phyloP scores from a whole-genome alignment of 2,113 vertebrate genomes.

The Colossoma macropomum region DNA sequence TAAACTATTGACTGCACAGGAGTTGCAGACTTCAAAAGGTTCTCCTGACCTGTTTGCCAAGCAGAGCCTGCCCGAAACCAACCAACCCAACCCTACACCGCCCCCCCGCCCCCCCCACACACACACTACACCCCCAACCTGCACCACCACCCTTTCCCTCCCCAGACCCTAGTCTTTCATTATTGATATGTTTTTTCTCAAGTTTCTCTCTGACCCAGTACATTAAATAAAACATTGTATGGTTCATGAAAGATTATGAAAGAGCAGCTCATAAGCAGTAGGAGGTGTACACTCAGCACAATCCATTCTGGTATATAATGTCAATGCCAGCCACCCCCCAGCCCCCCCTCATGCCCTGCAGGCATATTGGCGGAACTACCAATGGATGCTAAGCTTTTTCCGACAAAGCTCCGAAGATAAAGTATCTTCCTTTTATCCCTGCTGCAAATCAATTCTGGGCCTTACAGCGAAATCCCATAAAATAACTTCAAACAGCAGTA shows the following conservation, averaged over 20 bases:
- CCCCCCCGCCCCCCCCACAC: conserved; percentile 32
- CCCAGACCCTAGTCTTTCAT: conserved; percentile 79
- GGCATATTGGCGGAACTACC: conserved; percentile 96
- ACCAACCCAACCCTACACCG: conserved; percentile 48
- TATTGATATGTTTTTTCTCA: conserved; percentile 91
- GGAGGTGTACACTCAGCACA: conserved; percentile 91
- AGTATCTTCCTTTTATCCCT: conserved; percentile 99
- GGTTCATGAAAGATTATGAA: conserved; percentile 98
- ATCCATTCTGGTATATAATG: conserved; percentile 94
- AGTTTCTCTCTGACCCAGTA: conserved; percentile 96
- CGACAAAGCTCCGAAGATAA: conserved; percentile 99
- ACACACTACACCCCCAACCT: conserved; percentile 19
- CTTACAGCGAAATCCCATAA: conserved; percentile 99
- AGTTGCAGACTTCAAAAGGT: conserved; percentile 82
- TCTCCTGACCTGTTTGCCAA: conserved; percentile 83
- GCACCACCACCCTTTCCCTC: conserved; percentile 66
- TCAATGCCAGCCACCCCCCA: conserved; percentile 88
- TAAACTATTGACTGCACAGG: conserved; percentile 85
- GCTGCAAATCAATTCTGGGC: conserved; percentile 99
- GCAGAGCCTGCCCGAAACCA: conserved; percentile 81
- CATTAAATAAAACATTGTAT: conserved; percentile 99
- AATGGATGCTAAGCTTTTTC: conserved; percentile 99
- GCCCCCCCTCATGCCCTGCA: conserved; percentile 76
- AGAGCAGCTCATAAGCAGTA: conserved; percentile 95
- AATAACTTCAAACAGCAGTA: conserved; percentile 99